phyloP scores from a whole-genome alignment of 1,140 invertebrate species.

The Pseudomyrmex flavicornis region DNA sequence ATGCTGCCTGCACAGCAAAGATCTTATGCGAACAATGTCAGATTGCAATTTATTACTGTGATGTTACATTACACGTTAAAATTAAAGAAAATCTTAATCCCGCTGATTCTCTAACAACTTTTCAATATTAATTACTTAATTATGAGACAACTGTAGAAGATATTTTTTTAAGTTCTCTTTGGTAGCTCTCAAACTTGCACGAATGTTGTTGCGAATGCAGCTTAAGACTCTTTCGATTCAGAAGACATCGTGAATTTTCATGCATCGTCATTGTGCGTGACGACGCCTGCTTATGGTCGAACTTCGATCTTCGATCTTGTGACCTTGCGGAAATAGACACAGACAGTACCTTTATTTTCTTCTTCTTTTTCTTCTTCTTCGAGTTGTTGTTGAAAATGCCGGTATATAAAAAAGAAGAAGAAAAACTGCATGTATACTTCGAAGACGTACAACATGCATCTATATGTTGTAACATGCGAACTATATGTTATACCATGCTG shows the following conservation, averaged over 20 bases:
- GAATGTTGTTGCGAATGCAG: background rate
- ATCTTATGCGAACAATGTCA: no score
- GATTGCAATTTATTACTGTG: background rate
- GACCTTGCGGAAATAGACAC: conserved; percentile 56
- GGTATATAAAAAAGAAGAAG: background rate
- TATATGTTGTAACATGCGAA: conserved; percentile 2
- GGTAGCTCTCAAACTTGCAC: background rate
- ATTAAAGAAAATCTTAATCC: no score
- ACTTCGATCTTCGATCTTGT: conserved; percentile 43
- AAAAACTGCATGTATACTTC: conserved; percentile 26
- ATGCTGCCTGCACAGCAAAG: conserved; percentile 26
- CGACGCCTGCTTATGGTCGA: conserved; percentile 24
- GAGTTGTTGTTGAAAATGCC: conserved; percentile 9
- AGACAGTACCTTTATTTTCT: conserved; percentile 38
- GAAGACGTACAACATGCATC: conserved; percentile 25
- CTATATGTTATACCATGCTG: conserved; percentile 31
- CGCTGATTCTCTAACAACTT: background rate
- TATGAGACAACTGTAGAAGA: background rate
- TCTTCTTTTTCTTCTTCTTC: conserved; percentile 12
- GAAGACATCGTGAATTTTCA: conserved; percentile 24
- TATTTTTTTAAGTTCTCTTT: no score
- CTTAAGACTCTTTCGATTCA: conserved; percentile 21
- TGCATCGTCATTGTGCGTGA: conserved; percentile 42
- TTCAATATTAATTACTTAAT: background rate
- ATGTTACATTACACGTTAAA: background rate